phyloP scores from a whole-genome alignment of 2,888 invertebrate genomes.

The Platycnemis pennipes region DNA sequence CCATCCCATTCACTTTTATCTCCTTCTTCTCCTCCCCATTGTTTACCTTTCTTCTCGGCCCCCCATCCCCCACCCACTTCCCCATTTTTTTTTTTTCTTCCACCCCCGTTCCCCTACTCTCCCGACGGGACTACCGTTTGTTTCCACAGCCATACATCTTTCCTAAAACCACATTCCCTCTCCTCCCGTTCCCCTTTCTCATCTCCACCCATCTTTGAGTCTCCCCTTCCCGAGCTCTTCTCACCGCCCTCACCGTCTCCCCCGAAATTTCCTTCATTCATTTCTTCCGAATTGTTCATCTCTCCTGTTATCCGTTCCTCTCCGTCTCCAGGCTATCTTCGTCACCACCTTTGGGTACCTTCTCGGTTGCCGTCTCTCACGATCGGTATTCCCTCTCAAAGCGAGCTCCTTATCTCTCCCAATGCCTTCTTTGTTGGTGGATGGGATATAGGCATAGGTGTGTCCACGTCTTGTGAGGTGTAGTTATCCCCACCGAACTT shows the following conservation, averaged over 20 bases:
- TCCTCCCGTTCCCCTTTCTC: no score
- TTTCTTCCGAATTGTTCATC: not conserved
- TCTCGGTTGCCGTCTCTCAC: no score
- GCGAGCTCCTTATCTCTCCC: not conserved
- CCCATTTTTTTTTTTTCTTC: not conserved
- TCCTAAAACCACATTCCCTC: not conserved
- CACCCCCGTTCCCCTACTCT: not conserved
- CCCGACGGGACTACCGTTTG: slow-evolving; percentile 29
- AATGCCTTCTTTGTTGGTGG: no score
- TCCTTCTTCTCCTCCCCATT: no score
- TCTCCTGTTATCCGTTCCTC: slow-evolving; percentile 32
- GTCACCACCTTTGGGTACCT: no score
- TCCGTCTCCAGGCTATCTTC: not conserved
- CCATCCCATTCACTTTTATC: no score
- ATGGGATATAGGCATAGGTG: no score
- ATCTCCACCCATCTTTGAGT: not conserved
- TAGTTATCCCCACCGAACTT: no score
- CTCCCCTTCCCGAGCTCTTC: no score
- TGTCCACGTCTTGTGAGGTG: no score
- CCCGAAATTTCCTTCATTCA: slow-evolving; percentile 22
- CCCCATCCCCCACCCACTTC: not conserved
- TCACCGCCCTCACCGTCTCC: slow-evolving; percentile 3
- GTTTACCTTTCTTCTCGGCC: no score
- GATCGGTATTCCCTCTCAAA: no score
- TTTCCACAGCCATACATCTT: slow-evolving; percentile 61